phyloP scores from a whole-genome alignment of 2,888 invertebrate genomes.

The Cistogaster globosa region DNA sequence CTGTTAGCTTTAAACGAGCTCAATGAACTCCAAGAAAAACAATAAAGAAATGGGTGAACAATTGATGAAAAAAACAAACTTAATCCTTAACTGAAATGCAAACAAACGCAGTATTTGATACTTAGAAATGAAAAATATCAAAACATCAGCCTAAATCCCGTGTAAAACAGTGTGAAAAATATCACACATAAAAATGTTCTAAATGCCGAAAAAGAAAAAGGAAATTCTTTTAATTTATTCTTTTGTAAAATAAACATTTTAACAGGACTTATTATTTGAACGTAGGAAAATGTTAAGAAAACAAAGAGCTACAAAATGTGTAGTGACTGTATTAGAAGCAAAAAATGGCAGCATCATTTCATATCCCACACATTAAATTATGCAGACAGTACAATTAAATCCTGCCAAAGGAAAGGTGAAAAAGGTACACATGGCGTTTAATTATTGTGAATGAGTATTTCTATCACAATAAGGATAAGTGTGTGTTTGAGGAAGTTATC shows the following conservation, averaged over 20 bases:
- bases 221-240: too few species aligned
- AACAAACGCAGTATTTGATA: slow-evolving; percentile 43
- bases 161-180: slow-evolving; percentile 12
- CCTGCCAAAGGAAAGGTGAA: slow-evolving; percentile 38
- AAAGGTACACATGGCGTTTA: slow-evolving; percentile 47
- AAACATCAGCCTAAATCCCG: not conserved
- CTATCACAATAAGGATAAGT: slow-evolving; percentile 9
- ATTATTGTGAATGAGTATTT: slow-evolving; percentile 36
- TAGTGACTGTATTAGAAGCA: slow-evolving; percentile 16
- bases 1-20: not conserved
- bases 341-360: slow-evolving; percentile 14
- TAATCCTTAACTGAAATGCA: slow-evolving; percentile 54
- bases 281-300: too few species aligned
- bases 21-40: slow-evolving; percentile 43
- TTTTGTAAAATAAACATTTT: too few species aligned
- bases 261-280: too few species aligned
- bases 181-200: slow-evolving; percentile 4
- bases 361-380: slow-evolving; percentile 28
- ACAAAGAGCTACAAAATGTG: not conserved
- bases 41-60: slow-evolving; percentile 33
- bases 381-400: slow-evolving; percentile 28
- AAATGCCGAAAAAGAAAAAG: too few species aligned
- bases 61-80: slow-evolving; percentile 47
- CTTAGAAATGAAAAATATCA: slow-evolving; percentile 1
- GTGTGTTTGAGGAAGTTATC: too few species aligned